Base-by-base conservation (phyloP, 2,888 invertebrate genomes). In the Spilarctia lutea region DNA sequence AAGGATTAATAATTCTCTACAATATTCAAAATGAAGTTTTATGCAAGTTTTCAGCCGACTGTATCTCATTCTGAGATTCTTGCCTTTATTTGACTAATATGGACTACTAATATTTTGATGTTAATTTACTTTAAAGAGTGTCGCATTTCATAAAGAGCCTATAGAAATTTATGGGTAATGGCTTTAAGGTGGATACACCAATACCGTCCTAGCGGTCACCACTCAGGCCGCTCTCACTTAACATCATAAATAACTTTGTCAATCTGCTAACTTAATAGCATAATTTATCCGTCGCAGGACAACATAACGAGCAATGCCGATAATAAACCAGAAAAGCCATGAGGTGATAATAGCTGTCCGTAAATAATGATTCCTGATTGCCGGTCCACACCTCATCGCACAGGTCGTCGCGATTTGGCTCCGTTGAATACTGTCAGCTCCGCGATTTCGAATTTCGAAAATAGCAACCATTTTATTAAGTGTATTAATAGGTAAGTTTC, bases 201-300 rank as follows among this genome's bases (percentile, higher is more conserved):
- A 81, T 88, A 87, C 85, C 87, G 86, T 85, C 84, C 86, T 87
- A 90, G 89, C 89, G 91, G 90, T 91, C 91, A 92, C 91, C 91
- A 92, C 92, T 92, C 92, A 92, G 87, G 89, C 89, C 87, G 90
- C 91, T 91, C 93, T 92, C 92, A 91, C 94, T 93, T 92, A 93
- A 92, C 89, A 91, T 94, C 94, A 95, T 95, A 95, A 95, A 95
- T 94, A 95, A 95, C 94, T 95, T 94, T 95, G 95, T 95, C 95
- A 95, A 94, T 95, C 95, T 93, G 94, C 95, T 94, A 94, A 95
- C 95, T 95, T 95, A 95, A 95, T 95, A 94, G 95, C 94, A 95
- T 94, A 95, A 95, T 94, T 95, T 95, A 95, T 94, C 94, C 94
- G 91, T 93, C 91, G 83, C 93, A 93, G 93, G 94, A 94, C 95